Percentiles rank a stretch among this genome's conserved stretches.
Conservation (phyloP, 2,888 invertebrate species). For the Drosophila maculinotata region DNA sequence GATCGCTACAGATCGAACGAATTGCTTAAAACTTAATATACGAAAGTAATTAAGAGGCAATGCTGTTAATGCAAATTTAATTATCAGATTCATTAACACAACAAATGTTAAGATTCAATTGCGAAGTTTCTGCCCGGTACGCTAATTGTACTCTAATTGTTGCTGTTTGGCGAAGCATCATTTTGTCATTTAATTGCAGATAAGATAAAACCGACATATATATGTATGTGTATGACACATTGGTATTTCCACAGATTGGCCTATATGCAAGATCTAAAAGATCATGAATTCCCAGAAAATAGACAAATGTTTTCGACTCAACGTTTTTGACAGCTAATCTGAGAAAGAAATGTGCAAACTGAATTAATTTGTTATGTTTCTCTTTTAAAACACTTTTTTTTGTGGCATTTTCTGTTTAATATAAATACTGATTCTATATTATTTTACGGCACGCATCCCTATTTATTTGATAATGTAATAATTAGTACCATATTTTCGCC, state of each 20-base stretch:
- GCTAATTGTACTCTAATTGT: neutral
- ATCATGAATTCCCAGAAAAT: too few relatives aligned
- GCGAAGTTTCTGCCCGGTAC: neutral
- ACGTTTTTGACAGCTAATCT: too few relatives aligned
- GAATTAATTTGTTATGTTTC: too few relatives aligned
- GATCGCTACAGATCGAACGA: neutral
- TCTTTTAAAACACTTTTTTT: too few relatives aligned
- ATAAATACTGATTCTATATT: too few relatives aligned
- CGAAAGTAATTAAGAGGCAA: slow-evolving; percentile 13
- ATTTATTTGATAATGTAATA: too few relatives aligned
- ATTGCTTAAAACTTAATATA: slow-evolving; percentile 7
- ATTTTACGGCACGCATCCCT: too few relatives aligned
- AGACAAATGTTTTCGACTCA: too few relatives aligned
- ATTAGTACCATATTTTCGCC: too few relatives aligned
- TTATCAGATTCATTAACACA: neutral
- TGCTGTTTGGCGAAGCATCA: neutral
- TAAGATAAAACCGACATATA: slow-evolving; percentile 41
- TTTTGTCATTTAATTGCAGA: slow-evolving; percentile 28
- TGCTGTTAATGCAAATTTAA: neutral
- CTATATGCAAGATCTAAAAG: neutral
- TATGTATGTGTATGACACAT: neutral
- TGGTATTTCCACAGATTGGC: neutral
- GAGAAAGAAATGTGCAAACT: too few relatives aligned
- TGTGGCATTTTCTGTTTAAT: too few relatives aligned
- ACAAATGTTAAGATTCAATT: neutral